phyloP scores from a whole-genome alignment of 2,113 vertebrate genomes.

The Podarcis muralis region DNA sequence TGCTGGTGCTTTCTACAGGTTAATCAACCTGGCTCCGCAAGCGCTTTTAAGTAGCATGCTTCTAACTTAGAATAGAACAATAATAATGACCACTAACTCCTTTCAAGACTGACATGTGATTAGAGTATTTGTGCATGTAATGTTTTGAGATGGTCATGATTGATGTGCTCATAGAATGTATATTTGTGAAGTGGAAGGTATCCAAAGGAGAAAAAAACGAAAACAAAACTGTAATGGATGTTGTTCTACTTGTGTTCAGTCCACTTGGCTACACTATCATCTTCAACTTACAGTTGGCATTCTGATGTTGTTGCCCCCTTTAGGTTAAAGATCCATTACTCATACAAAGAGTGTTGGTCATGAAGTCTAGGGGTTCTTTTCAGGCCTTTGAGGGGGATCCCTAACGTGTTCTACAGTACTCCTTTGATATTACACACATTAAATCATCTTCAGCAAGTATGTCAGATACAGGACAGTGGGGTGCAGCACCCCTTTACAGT shows the following conservation, averaged over 20 bases:
- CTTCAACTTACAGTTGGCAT: not conserved
- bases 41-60: conserved; percentile 61
- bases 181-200: not conserved
- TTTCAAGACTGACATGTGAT: not conserved
- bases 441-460: not conserved
- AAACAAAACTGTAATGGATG: not conserved
- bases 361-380: not conserved
- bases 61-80: conserved; percentile 75
- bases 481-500: not conserved
- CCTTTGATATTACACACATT: not conserved
- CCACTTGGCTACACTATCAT: not conserved
- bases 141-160: conserved; percentile 18
- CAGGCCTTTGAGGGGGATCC: not conserved
- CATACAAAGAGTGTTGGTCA: too few species aligned
- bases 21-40: conserved; percentile 20
- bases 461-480: not conserved
- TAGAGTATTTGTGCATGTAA: conserved; percentile 64
- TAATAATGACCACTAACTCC: conserved; percentile 71
- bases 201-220: not conserved
- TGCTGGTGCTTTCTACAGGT: conserved; percentile 60
- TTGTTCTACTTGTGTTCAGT: not conserved
- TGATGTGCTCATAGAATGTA: conserved; percentile 17
- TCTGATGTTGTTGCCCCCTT: not conserved
- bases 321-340: not conserved
- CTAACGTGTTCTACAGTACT: not conserved